Evolutionary conservation across 2,113 vertebrate species (phyloP), one percentile per base, ranked within the genome.

Genomic region (Platycercus adscitus): DNA sequence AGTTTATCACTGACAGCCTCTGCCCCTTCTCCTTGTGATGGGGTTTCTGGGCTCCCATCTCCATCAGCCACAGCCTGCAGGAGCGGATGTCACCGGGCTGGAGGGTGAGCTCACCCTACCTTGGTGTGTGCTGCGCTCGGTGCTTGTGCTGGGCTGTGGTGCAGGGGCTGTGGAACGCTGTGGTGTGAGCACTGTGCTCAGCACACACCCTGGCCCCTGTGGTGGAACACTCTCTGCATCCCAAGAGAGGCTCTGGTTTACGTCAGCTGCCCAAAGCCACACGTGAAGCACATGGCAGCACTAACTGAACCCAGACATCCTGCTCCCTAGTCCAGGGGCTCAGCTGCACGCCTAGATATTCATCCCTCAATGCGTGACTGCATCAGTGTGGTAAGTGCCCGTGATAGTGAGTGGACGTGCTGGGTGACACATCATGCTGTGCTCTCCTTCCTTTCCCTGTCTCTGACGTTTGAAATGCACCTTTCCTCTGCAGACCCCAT

Each of bases 121-220:
- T 4, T 28, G 44, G 2, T 18, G 0, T 13, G 6, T 21, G 21
- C 29, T 35, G 44, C 44, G 14, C 14, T 17, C 3, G 8, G 23
- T 25, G 56, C 43, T 28, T 9, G 35, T 33, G 49, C 26, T 39
- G 68, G 29, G 44, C 53, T 43, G 56, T 3, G 1, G 18, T 1
- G 26, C 23, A 6, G 63, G n/a, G 60, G 13, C 8, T 65, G 56
- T n/a, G 60, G 11, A 39, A 37, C 0, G 0, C 17, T 10, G 20
- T 9, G 64, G 2, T 17, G 49, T 11, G 29, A 84, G 55, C 0
- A 0, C 17, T 2, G 69, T 21, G 49, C 58, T 49, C 0, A 0
- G 66, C 49, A 4, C 56, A 52, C 24, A 58, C 44, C 69, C 44
- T 10, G 3, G 68, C 5, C 46, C 19, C 35, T 5, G 26, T 39